Base-by-base conservation (phyloP, 2,113 vertebrate species). In the Limnothrissa miodon region DNA sequence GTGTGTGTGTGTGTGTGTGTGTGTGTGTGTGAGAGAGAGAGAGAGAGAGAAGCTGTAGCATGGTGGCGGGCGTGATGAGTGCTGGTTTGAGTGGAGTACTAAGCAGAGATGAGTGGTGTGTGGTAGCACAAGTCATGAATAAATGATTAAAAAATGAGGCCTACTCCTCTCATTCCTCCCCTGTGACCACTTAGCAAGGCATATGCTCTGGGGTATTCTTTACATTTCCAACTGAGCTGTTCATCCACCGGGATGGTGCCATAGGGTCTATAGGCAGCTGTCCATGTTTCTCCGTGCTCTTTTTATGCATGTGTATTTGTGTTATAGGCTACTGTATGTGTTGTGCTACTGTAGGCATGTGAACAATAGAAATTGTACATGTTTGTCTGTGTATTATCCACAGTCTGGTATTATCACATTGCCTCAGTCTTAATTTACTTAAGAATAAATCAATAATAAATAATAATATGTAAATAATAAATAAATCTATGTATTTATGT, bases 41-140 rank as follows among this genome's bases (percentile, higher is more conserved):
- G n/a, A 11, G n/a, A 62, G 59, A 62, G 59, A 9, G 8, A n/a
- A 29, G 59, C 11, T 62, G 59, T 25, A n/a, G 59, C 1, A 21
- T 23, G 53, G 2, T 48, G 46, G 46, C 1, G 19, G 53, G 6
- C 23, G 17, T 56, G 53, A 21, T 56, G 53, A 5, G 51, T 7
- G 19, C 19, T 5, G 59, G 23, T 62, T 56, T 56, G 51, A 56
- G 59, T 62, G 59, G 5, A 8, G 10, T 23, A 23, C 23, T 9
- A n/a, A 29, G 25, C 59, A 62, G 59, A 62, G n/a, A 62, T 29
- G 25, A 62, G 59, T 62, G 59, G 59, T 62, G 59, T 62, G 25
- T 7, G 82, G 81, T 56, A 81, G 45, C 17, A 78, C 44, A 45
- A 19, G 39, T 83, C 83, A 87, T 90, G 82, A 91, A 90, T 90